Base-by-base conservation (phyloP, 2,113 vertebrate species). In the Cairina moschata region DNA sequence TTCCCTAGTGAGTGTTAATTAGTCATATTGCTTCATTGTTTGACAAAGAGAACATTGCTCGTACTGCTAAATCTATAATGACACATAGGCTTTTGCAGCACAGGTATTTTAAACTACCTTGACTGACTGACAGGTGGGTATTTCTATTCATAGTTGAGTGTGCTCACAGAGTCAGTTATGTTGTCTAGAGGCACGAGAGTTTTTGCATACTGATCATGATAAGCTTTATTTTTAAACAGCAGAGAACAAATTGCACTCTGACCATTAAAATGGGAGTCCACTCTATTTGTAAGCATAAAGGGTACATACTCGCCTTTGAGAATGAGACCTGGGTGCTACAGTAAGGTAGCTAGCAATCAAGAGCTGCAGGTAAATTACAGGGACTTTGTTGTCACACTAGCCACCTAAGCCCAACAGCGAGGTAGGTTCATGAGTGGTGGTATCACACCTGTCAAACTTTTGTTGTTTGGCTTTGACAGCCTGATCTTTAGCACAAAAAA, bases 1-100 rank as follows among this genome's bases (percentile, higher is more conserved):
- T 97, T 98, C 98, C 98, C 98, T 68, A 96, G 98, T 94, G 98
- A 98, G 98, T 91, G 94, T 98, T 98, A 98, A 98, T 98, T 98
- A 98, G 96, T 97, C 97, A 97, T 98, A 98, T 98, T 98, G 95
- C 98, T 97, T 98, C 98, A 97, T 98, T 97, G 97, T 98, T 97
- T 98, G 98, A 98, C 98, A 98, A 98, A 98, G 96, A 96, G 97
- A 97, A 96, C 79, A 32, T 91, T 95, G 96, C 97, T 98, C 82
- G 92, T 98, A 96, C 93, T 93, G 97, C 92, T 98, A 98, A 98
- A 98, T 98, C 98, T 97, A 59, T 97, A 97, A 98, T 97, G 98
- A 97, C 98, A 98, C 91, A 81, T 15, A 90, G 94, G 96, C 96
- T 98, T 98, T 98, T 96, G 96, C 93, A 98, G 97, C 97, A 96